A percentile compares a stretch with the other conserved stretches of the same genome.
These are phyloP conservation scores for Tychaedon coryphoeus DNA, from an alignment of 2,113 vertebrate species.

Conservation along the genomic window DNA sequence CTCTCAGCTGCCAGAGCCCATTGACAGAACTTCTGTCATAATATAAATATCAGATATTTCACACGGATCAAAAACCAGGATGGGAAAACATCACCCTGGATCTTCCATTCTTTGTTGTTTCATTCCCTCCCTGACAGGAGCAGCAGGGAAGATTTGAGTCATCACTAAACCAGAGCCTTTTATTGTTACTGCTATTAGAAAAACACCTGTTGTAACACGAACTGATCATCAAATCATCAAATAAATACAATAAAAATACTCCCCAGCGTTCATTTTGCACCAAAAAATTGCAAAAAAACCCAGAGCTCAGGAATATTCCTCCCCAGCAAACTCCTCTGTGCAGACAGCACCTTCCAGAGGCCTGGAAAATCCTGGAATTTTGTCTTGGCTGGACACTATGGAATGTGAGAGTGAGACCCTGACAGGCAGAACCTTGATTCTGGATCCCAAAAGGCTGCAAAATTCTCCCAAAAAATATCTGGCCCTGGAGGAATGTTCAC, in stretches of 20 bases:
- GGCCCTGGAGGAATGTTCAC: background rate
- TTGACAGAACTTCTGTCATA: background rate
- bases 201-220: background rate
- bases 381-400: rapidly evolving
- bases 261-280: background rate
- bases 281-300: background rate
- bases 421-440: rapidly evolving
- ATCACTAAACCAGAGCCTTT: background rate
- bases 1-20: background rate
- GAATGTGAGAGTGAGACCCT: background rate
- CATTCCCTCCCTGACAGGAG: background rate
- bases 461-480: background rate
- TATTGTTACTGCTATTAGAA: background rate
- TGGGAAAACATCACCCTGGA: background rate
- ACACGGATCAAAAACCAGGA: background rate
- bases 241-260: background rate
- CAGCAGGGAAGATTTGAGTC: background rate
- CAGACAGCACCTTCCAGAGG: background rate
- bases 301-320: rapidly evolving
- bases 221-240: background rate
- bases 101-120: background rate
- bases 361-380: rapidly evolving
- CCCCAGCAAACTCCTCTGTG: background rate
- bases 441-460: background rate
- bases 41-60: background rate